Conservation (phyloP, 2,888 invertebrate genomes). For the Phorcus lineatus region DNA sequence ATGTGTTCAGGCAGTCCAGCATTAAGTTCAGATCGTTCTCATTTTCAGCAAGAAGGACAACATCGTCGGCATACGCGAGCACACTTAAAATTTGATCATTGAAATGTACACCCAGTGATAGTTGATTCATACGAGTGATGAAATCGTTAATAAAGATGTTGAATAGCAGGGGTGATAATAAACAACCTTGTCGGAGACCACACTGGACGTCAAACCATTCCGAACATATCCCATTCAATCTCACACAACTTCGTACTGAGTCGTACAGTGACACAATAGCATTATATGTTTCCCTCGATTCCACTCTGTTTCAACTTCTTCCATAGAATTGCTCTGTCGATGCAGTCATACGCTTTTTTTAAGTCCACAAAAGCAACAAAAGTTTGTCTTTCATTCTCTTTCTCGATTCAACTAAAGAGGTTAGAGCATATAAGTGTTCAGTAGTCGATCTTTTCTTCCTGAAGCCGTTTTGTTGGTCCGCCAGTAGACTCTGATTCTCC, state of each 20-base stretch:
- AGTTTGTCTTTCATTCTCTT: too few species aligned
- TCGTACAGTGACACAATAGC: background rate
- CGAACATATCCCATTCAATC: background rate
- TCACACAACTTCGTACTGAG: background rate
- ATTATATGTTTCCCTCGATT: background rate
- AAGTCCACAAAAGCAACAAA: background rate
- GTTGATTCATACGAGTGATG: too few species aligned
- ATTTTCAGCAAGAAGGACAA: too few species aligned
- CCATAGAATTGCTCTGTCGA: background rate
- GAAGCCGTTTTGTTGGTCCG: constrained; percentile 36
- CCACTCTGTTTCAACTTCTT: background rate
- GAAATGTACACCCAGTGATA: too few species aligned
- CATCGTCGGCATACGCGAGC: too few species aligned
- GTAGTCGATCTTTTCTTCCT: constrained; percentile 24
- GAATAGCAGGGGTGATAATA: background rate
- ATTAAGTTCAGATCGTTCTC: too few species aligned
- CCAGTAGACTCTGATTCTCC: background rate
- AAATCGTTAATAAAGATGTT: background rate
- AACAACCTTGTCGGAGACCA: background rate
- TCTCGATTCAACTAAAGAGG: background rate
- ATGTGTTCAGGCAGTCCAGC: too few species aligned
- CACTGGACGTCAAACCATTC: background rate
- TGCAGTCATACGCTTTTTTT: background rate
- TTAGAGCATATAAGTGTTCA: constrained; percentile 26
- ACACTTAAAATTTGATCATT: too few species aligned